Evolutionary conservation across 2,888 invertebrate species (phyloP).

Genomic region (Cheiracanthium punctorium): DNA sequence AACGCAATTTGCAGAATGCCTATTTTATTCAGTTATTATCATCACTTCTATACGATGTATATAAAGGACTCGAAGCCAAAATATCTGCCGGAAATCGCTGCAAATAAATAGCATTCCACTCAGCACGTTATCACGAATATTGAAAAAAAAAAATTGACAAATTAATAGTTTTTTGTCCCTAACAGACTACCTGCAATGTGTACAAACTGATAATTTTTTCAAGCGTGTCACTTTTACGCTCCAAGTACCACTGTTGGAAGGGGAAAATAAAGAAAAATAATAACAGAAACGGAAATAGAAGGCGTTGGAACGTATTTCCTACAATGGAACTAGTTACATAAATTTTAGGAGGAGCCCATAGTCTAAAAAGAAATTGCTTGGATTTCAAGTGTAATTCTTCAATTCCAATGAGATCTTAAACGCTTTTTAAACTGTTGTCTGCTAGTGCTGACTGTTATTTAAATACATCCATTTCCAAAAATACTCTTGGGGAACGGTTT

Average conservation of each 20-base stretch:
- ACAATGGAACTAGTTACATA: background rate
- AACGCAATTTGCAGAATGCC: no score
- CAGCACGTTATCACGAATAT: background rate
- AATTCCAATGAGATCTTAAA: no score
- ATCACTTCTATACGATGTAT: no score
- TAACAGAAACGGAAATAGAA: background rate
- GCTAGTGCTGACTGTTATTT: no score
- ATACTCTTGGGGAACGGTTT: no score
- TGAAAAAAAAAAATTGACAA: background rate
- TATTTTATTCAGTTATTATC: no score
- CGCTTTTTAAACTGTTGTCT: no score
- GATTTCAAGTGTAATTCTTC: no score
- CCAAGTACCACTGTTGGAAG: background rate
- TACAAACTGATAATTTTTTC: background rate
- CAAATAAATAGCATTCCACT: background rate
- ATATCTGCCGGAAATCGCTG: background rate
- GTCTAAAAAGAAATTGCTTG: background rate
- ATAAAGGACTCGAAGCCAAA: no score
- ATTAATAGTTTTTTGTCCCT: background rate
- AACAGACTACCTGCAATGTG: background rate
- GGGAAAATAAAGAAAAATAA: no score
- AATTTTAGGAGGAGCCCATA: background rate
- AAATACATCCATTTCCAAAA: no score
- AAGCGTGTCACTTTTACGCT: conserved; percentile 11
- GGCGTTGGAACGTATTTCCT: background rate